Evolutionary conservation across 2,888 invertebrate genomes (phyloP).

Genomic region (Drosophila koepferae): DNA sequence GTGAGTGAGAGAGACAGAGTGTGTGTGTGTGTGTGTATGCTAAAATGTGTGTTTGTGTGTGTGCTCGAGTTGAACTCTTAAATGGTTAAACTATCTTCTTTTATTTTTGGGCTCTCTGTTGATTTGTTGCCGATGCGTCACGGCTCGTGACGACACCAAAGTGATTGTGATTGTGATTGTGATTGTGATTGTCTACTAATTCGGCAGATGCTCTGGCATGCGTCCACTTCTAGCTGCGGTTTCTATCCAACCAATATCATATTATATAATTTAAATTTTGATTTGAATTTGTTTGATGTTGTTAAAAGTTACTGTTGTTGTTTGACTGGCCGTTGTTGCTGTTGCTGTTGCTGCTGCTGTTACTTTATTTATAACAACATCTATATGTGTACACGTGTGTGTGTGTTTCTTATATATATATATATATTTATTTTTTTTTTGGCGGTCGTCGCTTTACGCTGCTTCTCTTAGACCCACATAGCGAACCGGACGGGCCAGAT

Average conservation of each 20-base stretch:
- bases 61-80: slow-evolving; percentile 39
- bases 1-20: not conserved
- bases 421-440: slow-evolving; percentile 49
- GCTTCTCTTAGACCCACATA: slow-evolving; percentile 76
- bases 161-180: slow-evolving; percentile 54
- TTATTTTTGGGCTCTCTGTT: slow-evolving; percentile 28
- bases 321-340: slow-evolving; percentile 23
- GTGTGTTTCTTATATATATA: slow-evolving; percentile 65
- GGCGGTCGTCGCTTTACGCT: slow-evolving; percentile 70
- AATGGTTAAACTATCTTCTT: slow-evolving; percentile 24
- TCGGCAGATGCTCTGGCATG: slow-evolving; percentile 20
- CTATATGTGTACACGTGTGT: slow-evolving; percentile 56
- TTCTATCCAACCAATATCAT: slow-evolving; percentile 43
- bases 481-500: slow-evolving; percentile 61
- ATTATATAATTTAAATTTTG: slow-evolving; percentile 74
- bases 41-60: not conserved
- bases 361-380: slow-evolving; percentile 67
- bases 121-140: slow-evolving; percentile 52
- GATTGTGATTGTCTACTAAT: slow-evolving; percentile 30
- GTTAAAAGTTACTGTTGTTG: slow-evolving; percentile 53
- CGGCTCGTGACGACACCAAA: slow-evolving; percentile 60
- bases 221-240: slow-evolving; percentile 46
- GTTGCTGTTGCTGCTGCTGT: slow-evolving; percentile 52
- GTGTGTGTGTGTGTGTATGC: not conserved
- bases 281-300: slow-evolving; percentile 69